These are phyloP conservation scores for Sesamia inferens DNA, from an alignment of 2,888 invertebrate species.

Conservation along the genomic window DNA sequence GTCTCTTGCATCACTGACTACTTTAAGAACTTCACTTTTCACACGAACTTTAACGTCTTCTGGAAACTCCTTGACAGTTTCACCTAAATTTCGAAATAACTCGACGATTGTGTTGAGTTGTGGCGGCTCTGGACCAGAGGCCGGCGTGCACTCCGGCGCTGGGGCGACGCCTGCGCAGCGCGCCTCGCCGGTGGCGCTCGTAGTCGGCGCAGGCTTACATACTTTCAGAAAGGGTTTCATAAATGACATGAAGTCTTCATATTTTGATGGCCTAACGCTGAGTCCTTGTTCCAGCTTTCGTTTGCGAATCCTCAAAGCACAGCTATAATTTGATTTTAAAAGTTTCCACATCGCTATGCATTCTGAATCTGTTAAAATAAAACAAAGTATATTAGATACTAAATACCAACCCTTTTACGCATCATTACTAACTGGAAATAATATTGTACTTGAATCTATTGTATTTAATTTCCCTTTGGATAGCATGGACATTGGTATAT, in stretches of 20 bases:
- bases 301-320: background rate
- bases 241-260: constrained; percentile 26
- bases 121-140: background rate
- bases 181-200: background rate
- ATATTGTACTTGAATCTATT: background rate
- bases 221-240: constrained; percentile 16
- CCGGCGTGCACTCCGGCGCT: too few relatives aligned
- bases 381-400: background rate
- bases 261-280: constrained; percentile 17
- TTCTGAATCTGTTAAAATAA: constrained; percentile 30
- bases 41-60: constrained; percentile 39
- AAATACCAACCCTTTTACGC: background rate
- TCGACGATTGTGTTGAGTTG: constrained; percentile 21
- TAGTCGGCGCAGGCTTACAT: background rate
- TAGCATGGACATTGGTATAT: too few relatives aligned
- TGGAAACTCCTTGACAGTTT: constrained; percentile 43
- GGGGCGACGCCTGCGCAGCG: background rate
- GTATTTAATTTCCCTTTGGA: background rate
- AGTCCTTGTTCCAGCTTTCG: background rate
- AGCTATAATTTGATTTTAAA: background rate
- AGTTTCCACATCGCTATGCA: constrained; percentile 16
- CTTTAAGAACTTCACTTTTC: constrained; percentile 46
- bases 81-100: constrained; percentile 39
- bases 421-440: background rate
- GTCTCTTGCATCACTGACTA: constrained; percentile 49